Evolutionary conservation across 2,888 invertebrate species (phyloP), one percentile per base, ranked within the genome.

Genomic region (Pammene fasciana): DNA sequence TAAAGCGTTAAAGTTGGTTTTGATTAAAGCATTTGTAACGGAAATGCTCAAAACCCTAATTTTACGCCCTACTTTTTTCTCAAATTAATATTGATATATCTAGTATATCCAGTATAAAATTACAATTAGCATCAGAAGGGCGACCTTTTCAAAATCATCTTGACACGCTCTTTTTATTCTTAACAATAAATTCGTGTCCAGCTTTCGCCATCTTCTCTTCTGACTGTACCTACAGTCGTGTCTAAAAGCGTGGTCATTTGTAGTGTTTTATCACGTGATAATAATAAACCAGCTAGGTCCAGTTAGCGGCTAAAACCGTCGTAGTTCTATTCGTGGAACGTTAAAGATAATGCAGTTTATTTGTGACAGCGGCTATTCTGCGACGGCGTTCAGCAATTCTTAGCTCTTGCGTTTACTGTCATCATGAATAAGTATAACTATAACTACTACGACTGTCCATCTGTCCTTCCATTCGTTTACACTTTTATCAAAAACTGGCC

Each of bases 331-430:
- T 45, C 11, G n/a, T n/a, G 59, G 41, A 9, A n/a, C 26, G 45
- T 13, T 43, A 45, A 45, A 59, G 59, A 59, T 59, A 59, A 59
- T 59, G 45, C 59, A 45, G 57, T 45, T 45, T 59, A 59, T 59
- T 59, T 59, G 45, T 45, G 45, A 34, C 45, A n/a, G 9, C 45
- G 16, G 59, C 45, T 59, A 59, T 59, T 59, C 45, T 43, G 26
- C 26, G 45, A 45, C n/a, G 18, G 56, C 0, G 18, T 43, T 18
- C 16, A n/a, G 52, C 13, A 34, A 54, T 54, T 50, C 45, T 59
- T n/a, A 13, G 59, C 59, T 18, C 41, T 57, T 43, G 43, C 26
- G 45, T 57, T 56, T 59, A 18, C 43, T n/a, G 13, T 1, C 43
- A 18, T 57, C 26, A 52, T 11, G 6, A 6, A 34, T 50, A 16